Conservation (phyloP, 2,113 vertebrate species). For the Perca schrenkii region DNA sequence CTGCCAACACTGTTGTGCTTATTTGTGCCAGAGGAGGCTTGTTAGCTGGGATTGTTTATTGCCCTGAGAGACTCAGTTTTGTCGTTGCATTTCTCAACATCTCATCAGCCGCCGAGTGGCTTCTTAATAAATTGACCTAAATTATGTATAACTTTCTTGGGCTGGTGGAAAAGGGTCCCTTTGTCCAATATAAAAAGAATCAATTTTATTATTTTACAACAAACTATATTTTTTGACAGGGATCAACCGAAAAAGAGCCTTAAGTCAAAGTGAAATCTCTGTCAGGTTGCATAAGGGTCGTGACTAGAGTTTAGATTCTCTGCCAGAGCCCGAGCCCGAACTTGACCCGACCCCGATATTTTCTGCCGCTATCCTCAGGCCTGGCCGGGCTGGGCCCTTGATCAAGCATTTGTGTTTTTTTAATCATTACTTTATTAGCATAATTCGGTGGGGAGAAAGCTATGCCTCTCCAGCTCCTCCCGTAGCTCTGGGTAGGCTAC, state of each 20-base stretch:
- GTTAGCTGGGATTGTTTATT: slow-evolving; percentile 69
- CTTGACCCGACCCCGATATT: no score
- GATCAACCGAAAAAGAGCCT: background rate
- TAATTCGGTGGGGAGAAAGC: no score
- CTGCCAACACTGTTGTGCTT: slow-evolving; percentile 58
- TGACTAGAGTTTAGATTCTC: no score
- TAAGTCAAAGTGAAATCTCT: background rate
- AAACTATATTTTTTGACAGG: background rate
- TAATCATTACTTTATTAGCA: no score
- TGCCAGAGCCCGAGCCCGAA: no score
- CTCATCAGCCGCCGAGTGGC: slow-evolving; percentile 62
- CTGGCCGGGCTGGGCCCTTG: no score
- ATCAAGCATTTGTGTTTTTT: no score
- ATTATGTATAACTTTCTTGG: slow-evolving; percentile 60
- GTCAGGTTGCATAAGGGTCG: background rate
- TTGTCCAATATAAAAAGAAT: slow-evolving; percentile 1
- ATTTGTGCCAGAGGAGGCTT: slow-evolving; percentile 63
- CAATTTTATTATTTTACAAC: slow-evolving; percentile 4
- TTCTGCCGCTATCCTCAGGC: no score
- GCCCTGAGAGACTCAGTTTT: slow-evolving; percentile 58
- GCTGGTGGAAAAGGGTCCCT: slow-evolving; percentile 23
- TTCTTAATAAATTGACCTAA: slow-evolving; percentile 62
- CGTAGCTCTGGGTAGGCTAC: no score
- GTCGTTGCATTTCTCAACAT: slow-evolving; percentile 50
- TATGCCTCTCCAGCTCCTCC: no score